Evolutionary conservation across 2,888 invertebrate genomes (phyloP).

Genomic region (Cerastoderma edule): DNA sequence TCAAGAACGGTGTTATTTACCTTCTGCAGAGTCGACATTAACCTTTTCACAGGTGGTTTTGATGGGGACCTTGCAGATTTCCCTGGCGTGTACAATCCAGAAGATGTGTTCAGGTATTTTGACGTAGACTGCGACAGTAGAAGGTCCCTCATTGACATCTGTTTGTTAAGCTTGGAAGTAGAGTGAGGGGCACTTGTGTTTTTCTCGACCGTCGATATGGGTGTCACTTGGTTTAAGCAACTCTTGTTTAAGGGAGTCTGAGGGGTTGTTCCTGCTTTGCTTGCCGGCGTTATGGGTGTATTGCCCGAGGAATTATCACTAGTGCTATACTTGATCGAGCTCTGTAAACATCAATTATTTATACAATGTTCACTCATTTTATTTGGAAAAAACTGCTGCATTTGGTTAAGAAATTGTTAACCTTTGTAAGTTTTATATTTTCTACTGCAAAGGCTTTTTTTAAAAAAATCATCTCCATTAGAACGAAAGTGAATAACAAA

Average conservation of each 20-base stretch:
- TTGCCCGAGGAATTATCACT: neutral
- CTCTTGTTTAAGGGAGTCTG: too few relatives aligned
- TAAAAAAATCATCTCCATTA: too few relatives aligned
- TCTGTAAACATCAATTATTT: conserved; percentile 24
- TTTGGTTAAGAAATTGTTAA: too few relatives aligned
- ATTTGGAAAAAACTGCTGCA: neutral
- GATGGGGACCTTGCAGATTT: neutral
- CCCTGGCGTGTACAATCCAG: conserved; percentile 34
- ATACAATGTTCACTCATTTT: neutral
- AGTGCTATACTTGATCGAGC: conserved; percentile 20
- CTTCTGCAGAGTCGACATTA: conserved; percentile 49
- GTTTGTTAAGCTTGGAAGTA: conserved; percentile 27
- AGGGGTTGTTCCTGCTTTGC: conserved; percentile 1
- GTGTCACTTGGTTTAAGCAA: neutral
- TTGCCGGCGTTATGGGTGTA: neutral
- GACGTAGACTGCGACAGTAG: conserved; percentile 51
- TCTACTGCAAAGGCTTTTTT: too few relatives aligned
- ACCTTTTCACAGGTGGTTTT: conserved; percentile 46
- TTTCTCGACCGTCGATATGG: neutral
- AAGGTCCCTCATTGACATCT: conserved; percentile 53
- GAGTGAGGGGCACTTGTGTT: neutral
- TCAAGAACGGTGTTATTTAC: neutral
- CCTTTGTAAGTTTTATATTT: too few relatives aligned
- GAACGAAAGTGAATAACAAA: too few relatives aligned
- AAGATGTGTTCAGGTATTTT: conserved; percentile 25